Evolutionary conservation across 2,888 invertebrate species (phyloP), one percentile per base, ranked within the genome.

Genomic region (Pachycephus smyrnensis): DNA sequence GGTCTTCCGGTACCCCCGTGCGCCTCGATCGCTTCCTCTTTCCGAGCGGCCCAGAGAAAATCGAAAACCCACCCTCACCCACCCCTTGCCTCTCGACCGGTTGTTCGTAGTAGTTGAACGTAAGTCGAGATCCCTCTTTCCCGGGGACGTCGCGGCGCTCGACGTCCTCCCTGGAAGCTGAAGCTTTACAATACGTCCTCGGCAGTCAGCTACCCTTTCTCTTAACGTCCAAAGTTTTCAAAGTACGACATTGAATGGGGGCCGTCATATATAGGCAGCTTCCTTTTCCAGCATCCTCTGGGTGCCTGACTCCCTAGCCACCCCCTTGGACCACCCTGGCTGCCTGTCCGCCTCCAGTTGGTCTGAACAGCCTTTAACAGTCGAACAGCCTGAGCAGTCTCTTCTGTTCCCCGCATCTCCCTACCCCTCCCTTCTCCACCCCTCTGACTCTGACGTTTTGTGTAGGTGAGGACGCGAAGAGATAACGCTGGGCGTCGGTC

Each of bases 171-270:
- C 55, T 55, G 55, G 55, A 55, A 77, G 76, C 81, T 85, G 84
- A 87, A 86, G 86, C 89, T 90, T 89, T 88, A 89, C 90, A 91
- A 89, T 91, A 89, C 89, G 89, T 89, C 89, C 89, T 89, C 86
- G 86, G 86, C 89, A 89, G 87, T 86, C 84, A 87, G 85, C 88
- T 87, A 88, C 90, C 90, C 91, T 89, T 91, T 90, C 90, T 89
- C 90, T 90, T 90, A 91, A 90, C 89, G 90, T 90, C 87, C 88
- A 90, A 91, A 92, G 91, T 92, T 92, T 91, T 91, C 90, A 90
- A 90, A 89, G 89, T 91, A 88, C 89, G 88, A 89, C 89, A 87
- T 89, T 91, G 88, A 90, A 89, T 89, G 87, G 88, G 84, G 84
- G 85, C 86, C 86, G 87, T 86, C 86, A 86, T 83, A 81, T 83